Evolutionary conservation across 2,113 vertebrate species (phyloP).

Genomic region (Ornithorhynchus anatinus): DNA sequence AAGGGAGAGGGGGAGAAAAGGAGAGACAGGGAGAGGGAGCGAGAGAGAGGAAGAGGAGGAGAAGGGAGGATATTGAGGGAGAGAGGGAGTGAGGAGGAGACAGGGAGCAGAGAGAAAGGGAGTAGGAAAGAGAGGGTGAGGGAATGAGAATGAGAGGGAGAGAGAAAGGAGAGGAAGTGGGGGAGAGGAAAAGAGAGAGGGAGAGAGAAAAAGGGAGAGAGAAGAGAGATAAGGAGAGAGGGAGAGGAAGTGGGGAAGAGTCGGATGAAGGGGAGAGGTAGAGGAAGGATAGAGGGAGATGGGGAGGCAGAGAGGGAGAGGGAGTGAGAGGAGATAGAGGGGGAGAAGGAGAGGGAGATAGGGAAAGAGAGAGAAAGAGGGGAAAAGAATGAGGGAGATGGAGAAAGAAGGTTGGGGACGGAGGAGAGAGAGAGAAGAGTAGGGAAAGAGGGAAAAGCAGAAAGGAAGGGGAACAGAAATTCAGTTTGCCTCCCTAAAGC

Average conservation of each 20-base stretch:
- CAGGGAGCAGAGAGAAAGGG: neutral
- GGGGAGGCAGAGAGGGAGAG: too few relatives aligned
- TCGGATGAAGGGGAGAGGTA: too few relatives aligned
- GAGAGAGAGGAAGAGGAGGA: too few relatives aligned
- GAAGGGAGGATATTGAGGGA: too few relatives aligned
- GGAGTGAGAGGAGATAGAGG: too few relatives aligned
- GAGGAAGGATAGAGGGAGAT: too few relatives aligned
- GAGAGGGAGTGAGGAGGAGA: neutral
- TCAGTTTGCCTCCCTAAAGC: conserved; percentile 24
- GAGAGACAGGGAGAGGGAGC: too few relatives aligned
- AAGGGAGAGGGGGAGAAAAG: too few relatives aligned
- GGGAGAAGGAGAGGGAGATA: too few relatives aligned
- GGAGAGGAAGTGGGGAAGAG: neutral
- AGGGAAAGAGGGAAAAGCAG: neutral
- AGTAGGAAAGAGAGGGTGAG: neutral
- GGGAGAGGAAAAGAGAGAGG: too few relatives aligned
- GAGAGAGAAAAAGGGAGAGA: too few relatives aligned
- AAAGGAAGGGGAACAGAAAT: neutral
- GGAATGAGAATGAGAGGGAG: neutral
- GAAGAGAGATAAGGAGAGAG: neutral
- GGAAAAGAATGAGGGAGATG: neutral
- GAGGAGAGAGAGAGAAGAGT: neutral
- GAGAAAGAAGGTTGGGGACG: neutral
- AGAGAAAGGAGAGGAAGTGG: neutral
- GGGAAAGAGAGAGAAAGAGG: neutral